Evolutionary conservation across 1,140 invertebrate genomes (phyloP), one percentile per base, ranked within the genome.

Genomic region (Drosophila micromelanica): DNA sequence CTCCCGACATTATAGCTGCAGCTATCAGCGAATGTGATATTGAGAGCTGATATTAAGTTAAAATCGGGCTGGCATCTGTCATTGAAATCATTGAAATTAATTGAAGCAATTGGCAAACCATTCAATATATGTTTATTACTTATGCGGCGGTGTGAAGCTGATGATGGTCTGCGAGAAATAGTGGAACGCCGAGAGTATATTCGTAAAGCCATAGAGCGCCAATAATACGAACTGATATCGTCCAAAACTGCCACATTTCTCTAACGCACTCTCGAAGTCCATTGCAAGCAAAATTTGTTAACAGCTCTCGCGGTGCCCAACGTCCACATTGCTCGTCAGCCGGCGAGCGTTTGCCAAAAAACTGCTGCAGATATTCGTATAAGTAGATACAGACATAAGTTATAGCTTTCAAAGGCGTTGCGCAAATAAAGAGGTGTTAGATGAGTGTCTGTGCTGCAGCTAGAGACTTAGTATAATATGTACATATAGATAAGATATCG

Each of bases 201-300:
- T 94, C n/a, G 94, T 93, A 11, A 93, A 87, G 13, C 93, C 93
- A 51, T 94, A 93, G n/a, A 95, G 78, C 2, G 92, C 74, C 76
- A 95, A 93, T 4, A 95, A 77, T 3, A 94, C 78, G 51, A 93
- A 92, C 82, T 95, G 95, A 86, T 94, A 95, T 27, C 84, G 84
- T 2, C 94, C 94, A 73, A 95, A 95, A 78, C 94, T 94, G 0
- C 95, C 95, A 17, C 94, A 93, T 65, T 94, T 93, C 5, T 91
- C 89, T 27, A 95, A 80, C 68, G 95, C 93, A 12, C 91, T 91
- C 79, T 95, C 94, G 49, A 95, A 93, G 76, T 95, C 93, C 78
- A 93, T 90, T 59, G 9, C n/a, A 13, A 27, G 3, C 27, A 27
- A 11, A 11, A 48, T 32, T 30, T 8, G 5, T 12, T 20, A 5